Evolutionary conservation across 30 jellyfish, hydroid and myxozoan genomes (phyloP).

Genomic region (Euphysa ruthae): DNA sequence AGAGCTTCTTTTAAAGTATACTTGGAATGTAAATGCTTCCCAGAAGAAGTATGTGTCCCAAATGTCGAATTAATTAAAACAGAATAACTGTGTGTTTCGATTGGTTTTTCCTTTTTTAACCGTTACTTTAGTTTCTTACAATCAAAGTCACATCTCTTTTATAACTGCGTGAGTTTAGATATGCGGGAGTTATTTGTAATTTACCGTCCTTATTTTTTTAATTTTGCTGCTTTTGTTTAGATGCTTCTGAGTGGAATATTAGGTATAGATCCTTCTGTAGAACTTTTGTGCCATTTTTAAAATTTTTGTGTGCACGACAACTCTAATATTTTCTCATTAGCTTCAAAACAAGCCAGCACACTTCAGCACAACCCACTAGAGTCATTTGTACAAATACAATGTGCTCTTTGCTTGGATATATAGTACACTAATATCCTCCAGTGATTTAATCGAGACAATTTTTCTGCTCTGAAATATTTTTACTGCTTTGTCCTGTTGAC

Average conservation of each 20-base stretch:
- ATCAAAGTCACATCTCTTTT: slow-evolving; percentile 5
- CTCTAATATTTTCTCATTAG: slow-evolving; percentile 10
- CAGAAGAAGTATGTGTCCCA: too few species aligned
- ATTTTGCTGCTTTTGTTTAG: slow-evolving; percentile 14
- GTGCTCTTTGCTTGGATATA: slow-evolving; percentile 4
- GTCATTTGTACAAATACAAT: slow-evolving; percentile 15
- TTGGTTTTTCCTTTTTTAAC: background rate
- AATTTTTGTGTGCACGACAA: slow-evolving; percentile 17
- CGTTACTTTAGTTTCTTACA: background rate
- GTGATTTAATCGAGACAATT: slow-evolving; percentile 12
- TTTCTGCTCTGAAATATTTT: background rate
- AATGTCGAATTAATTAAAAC: too few species aligned
- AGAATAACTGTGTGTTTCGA: too few species aligned
- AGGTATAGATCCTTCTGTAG: slow-evolving; percentile 25
- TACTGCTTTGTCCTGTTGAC: slow-evolving; percentile 2
- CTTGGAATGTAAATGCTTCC: background rate
- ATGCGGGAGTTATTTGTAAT: background rate
- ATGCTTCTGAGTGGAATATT: background rate
- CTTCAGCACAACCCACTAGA: background rate
- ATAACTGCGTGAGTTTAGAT: background rate
- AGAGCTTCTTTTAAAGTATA: background rate
- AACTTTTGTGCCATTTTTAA: slow-evolving; percentile 26
- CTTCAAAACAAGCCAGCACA: background rate
- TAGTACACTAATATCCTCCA: background rate
- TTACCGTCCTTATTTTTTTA: background rate